Conservation (phyloP, 2,113 vertebrate species). For the Rattus rattus region DNA sequence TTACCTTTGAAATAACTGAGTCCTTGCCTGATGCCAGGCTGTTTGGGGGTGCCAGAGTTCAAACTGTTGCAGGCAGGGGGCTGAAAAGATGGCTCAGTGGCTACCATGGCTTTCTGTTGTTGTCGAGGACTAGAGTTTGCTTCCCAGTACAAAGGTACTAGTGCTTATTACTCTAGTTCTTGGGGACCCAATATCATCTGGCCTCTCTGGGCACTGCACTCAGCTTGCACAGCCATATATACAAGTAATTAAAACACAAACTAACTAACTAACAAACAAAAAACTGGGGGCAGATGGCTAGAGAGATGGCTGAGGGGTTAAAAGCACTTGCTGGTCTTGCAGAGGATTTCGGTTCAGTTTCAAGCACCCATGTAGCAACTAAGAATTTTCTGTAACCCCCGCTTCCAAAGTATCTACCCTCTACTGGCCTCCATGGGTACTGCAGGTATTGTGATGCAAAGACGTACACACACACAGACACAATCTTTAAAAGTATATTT, state of each 20-base stretch:
- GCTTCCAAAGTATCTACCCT: not conserved
- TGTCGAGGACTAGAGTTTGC: not conserved
- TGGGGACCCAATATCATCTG: not conserved
- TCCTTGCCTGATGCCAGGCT: not conserved
- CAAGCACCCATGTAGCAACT: not conserved
- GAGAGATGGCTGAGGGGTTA: not conserved
- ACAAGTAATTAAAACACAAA: too few species aligned
- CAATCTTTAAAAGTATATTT: not conserved
- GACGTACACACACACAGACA: not conserved
- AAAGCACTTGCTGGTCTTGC: not conserved
- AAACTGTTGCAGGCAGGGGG: not conserved
- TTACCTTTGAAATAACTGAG: not conserved
- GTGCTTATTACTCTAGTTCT: not conserved
- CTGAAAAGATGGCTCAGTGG: not conserved
- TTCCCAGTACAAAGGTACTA: not conserved
- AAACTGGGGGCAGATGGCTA: not conserved
- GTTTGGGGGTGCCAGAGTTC: not conserved
- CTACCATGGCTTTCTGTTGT: not conserved
- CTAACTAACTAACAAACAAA: not conserved
- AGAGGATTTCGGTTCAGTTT: not conserved
- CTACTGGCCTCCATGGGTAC: not conserved
- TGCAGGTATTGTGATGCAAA: not conserved
- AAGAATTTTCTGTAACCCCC: not conserved
- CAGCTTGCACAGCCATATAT: not conserved
- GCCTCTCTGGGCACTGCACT: not conserved